Base-by-base conservation (phyloP, 2,888 invertebrate genomes). In the Hypsopygia costalis region DNA sequence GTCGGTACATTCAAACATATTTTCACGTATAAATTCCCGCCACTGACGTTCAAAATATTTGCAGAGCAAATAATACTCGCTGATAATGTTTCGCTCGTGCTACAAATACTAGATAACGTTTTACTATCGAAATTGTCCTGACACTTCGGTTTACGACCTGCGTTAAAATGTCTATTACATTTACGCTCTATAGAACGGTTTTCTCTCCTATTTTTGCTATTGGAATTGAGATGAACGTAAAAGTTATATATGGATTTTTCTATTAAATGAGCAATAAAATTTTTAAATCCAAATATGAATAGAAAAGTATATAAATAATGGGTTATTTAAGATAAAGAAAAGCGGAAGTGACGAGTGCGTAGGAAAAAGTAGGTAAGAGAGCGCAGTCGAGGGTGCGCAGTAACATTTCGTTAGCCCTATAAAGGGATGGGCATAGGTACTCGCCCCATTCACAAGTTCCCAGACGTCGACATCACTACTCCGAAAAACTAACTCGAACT, bases 331-430 rank as follows among this genome's bases (percentile, higher is more conserved):
- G 10, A 33, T 28, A 16, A 32, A 38, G 31, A 33, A 34, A 37
- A 36, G 36, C 48, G 50, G 48, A 50, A 56, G 55, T 49, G 49
- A 53, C 55, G 53, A 55, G 50, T 49, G 55, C 59, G 59, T 58
- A 58, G 54, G 48, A 53, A 49, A 46, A 48, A 53, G 47, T 52
- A 51, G 49, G 46, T 48, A 49, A 33, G 44, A 55, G 61, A 69
- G 82, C 85, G 82, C 86, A 79, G 74, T 60, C 45, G 59, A 63
- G 71, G 67, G 57, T 86, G 87, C 87, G 87, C 87, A 85, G 83
- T 65, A 74, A 62, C 68, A 56, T 54, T 55, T 48, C 55, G 60
- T 53, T n/a, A 58, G 58, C 65, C 73, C 63, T 87, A 87, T 86
- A 87, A 83, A 83, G 78, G 73, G 70, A 68, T 61, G 68, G 66